These are phyloP conservation scores for Drosophila lacteicornis DNA, from an alignment of 1,140 invertebrate genomes.

Conservation along the genomic window DNA sequence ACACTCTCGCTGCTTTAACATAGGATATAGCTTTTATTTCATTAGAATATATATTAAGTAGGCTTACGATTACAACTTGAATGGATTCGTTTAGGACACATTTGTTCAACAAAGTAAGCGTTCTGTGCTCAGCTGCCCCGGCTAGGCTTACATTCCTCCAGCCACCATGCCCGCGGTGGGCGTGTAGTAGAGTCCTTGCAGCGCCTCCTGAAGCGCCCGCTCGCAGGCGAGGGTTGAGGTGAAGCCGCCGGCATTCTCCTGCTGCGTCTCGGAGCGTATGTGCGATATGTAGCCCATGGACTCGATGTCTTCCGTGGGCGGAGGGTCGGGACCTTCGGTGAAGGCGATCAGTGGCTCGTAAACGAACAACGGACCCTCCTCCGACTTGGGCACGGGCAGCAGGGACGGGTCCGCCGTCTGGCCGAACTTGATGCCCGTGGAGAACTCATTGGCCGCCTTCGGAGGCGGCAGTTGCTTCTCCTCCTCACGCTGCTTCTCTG, in stretches of 20 bases:
- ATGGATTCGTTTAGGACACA: slow-evolving; percentile 48
- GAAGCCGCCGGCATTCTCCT: slow-evolving; percentile 96
- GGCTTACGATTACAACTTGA: slow-evolving; percentile 29
- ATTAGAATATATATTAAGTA: slow-evolving; percentile 37
- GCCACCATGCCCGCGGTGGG: slow-evolving; percentile 70
- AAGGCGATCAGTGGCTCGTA: slow-evolving; percentile 88
- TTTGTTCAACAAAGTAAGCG: slow-evolving; percentile 73
- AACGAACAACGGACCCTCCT: slow-evolving; percentile 90
- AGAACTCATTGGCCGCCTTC: slow-evolving; percentile 89
- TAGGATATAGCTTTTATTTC: slow-evolving; percentile 29
- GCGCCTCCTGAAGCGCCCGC: slow-evolving; percentile 95
- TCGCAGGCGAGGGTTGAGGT: slow-evolving; percentile 92
- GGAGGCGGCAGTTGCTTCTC: slow-evolving; percentile 86
- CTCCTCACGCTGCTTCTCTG: slow-evolving; percentile 89
- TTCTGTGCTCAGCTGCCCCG: slow-evolving; percentile 41
- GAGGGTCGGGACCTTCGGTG: slow-evolving; percentile 91
- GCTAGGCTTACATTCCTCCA: background rate
- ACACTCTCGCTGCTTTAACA: slow-evolving; percentile 13
- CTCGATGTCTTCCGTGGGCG: slow-evolving; percentile 88
- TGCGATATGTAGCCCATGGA: slow-evolving; percentile 91
- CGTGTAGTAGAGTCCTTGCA: slow-evolving; percentile 92
- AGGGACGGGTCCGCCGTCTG: slow-evolving; percentile 86
- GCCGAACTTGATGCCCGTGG: slow-evolving; percentile 92
- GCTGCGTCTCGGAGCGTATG: slow-evolving; percentile 89
- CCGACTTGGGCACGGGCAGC: slow-evolving; percentile 89